A percentile compares a stretch with the other conserved stretches of the same genome.
These are phyloP conservation scores for Florisuga fusca DNA, from an alignment of 2,797 vertebrate genomes.

Conservation along the genomic window DNA sequence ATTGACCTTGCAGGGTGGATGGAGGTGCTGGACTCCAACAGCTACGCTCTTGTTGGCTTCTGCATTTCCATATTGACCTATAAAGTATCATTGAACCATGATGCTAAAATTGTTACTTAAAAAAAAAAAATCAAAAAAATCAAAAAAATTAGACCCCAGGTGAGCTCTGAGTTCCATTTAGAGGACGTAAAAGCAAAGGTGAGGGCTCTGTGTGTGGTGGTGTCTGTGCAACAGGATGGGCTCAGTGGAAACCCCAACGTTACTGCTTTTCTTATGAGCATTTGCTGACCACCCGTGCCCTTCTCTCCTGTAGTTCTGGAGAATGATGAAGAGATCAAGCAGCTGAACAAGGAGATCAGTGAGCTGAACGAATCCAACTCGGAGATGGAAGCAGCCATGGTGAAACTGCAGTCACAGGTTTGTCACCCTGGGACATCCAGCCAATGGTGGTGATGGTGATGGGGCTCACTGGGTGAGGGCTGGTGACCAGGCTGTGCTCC, in stretches of 20 bases:
- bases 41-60: neutral
- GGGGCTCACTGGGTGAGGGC: accelerated
- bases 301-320: conserved; percentile 86
- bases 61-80: neutral
- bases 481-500: neutral
- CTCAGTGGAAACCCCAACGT: neutral
- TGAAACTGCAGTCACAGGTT: conserved; percentile 98
- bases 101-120: neutral
- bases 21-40: neutral
- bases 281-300: neutral
- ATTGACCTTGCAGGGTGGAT: neutral
- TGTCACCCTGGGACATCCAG: neutral
- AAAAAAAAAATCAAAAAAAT: neutral
- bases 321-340: conserved; percentile 97
- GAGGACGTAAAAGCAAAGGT: neutral
- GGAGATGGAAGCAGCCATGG: conserved; percentile 97
- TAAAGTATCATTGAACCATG: neutral
- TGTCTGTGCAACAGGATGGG: neutral
- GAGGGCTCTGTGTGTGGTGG: neutral
- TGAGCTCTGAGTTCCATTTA: neutral
- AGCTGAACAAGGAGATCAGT: conserved; percentile 97
- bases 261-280: neutral
- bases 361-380: conserved; percentile 97
- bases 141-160: neutral
- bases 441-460: neutral